Conservation (phyloP, 2,113 vertebrate genomes). For the Labrus mixtus region DNA sequence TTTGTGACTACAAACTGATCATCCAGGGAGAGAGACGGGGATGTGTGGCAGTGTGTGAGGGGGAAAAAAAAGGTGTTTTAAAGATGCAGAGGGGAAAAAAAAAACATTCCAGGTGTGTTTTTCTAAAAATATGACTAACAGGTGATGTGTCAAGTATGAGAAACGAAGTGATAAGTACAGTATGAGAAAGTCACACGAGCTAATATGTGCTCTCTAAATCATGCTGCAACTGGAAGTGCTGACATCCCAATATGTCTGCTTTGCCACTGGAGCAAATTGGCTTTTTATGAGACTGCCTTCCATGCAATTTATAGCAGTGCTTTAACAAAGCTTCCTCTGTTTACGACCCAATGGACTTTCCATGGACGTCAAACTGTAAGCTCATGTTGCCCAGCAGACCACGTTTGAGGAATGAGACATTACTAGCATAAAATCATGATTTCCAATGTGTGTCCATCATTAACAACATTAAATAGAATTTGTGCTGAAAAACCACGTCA, state of each 20-base stretch:
- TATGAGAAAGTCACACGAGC: constrained; percentile 55
- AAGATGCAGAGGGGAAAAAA: neutral
- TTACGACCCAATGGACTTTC: constrained; percentile 65
- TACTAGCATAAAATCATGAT: neutral
- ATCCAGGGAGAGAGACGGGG: constrained; percentile 33
- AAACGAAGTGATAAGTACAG: constrained; percentile 29
- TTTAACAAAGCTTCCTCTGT: constrained; percentile 79
- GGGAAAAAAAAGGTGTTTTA: constrained; percentile 18
- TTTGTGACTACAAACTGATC: constrained; percentile 52
- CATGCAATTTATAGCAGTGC: constrained; percentile 72
- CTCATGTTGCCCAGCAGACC: constrained; percentile 29
- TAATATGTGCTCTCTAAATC: constrained; percentile 64
- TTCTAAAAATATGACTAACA: constrained; percentile 5
- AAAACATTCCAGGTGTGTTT: no score
- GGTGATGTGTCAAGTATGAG: constrained; percentile 36
- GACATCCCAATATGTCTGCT: constrained; percentile 70
- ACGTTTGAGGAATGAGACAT: constrained; percentile 7
- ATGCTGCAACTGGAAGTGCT: constrained; percentile 64
- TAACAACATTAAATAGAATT: neutral
- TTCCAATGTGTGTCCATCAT: neutral
- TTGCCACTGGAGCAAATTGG: constrained; percentile 72
- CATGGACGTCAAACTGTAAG: constrained; percentile 53
- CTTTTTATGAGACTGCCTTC: constrained; percentile 79
- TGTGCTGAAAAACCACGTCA: neutral
- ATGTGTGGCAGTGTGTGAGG: constrained; percentile 12